Evolutionary conservation across 2,797 vertebrate genomes (phyloP), one percentile per base, ranked within the genome.

Genomic region (Pseudopleuronectes americanus): DNA sequence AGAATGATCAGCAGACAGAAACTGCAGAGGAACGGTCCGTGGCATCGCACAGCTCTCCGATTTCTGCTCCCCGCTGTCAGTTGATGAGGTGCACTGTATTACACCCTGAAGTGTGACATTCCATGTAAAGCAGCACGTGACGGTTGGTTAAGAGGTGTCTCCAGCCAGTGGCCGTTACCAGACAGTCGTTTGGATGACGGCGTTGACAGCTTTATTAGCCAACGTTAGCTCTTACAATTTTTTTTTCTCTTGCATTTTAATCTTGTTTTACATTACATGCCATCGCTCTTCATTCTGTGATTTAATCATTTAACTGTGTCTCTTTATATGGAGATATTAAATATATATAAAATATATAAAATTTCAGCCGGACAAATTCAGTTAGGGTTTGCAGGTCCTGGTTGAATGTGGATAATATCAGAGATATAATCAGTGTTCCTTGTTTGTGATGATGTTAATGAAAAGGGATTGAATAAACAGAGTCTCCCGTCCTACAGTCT

Each of bases 141-240:
- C 79, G 33, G 77, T 74, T 85, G 90, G 92, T 90, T 89, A 90
- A 90, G 89, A 91, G 89, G 89, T 87, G 89, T 84, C 83, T 91
- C 79, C 70, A 84, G 64, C 77, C 79, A 56, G 68, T 69, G 74
- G 71, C 70, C 54, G 21, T n/a, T 48, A 48, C 47, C 47, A 21
- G 47, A 19, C 6, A 21, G 2, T 49, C 83, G 69, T 81, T 70
- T 62, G 57, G 68, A 84, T 69, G 83, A 68, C 36, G 19, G 76
- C 23, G 74, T 53, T 80, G 77, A 88, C 76, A 76, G 81, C 84
- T 84, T 77, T 64, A 76, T 86, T 85, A 81, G 79, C 61, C 69
- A 67, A 64, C 61, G 41, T 68, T 62, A 53, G 64, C 57, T 59
- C n/a, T 70, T 53, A 48, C 31, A 85, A 70, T 76, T 73, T 69